These are phyloP conservation scores for Chaetops frenatus DNA, from an alignment of 2,113 vertebrate genomes.

Conservation along the genomic window DNA sequence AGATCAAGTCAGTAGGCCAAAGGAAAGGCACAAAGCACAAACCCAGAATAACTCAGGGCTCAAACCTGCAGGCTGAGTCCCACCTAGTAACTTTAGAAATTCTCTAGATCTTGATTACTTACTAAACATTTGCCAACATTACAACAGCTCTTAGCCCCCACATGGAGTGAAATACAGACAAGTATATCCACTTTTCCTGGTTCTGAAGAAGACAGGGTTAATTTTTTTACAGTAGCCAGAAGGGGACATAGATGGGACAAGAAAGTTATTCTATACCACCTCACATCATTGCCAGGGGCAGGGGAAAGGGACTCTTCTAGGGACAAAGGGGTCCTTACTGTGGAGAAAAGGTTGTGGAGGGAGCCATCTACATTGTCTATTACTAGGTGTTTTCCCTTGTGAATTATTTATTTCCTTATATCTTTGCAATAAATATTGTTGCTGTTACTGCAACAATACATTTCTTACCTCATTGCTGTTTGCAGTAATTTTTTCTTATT, in stretches of 20 bases:
- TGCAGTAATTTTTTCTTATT: not conserved
- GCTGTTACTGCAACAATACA: not conserved
- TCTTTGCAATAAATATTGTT: not conserved
- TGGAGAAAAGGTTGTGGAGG: not conserved
- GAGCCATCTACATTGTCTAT: not conserved
- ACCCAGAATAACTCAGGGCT: not conserved
- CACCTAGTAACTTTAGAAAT: not conserved
- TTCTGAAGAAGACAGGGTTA: not conserved
- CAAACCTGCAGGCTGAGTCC: not conserved
- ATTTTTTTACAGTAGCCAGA: not conserved
- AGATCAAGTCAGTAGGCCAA: not conserved
- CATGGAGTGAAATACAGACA: not conserved
- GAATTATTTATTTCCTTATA: not conserved
- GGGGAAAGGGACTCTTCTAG: not conserved
- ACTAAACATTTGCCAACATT: not conserved
- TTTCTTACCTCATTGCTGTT: not conserved
- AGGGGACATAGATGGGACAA: not conserved
- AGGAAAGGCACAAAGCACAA: not conserved
- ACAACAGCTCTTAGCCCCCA: not conserved
- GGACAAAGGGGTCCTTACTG: not conserved
- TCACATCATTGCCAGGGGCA: not conserved
- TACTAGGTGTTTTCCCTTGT: not conserved
- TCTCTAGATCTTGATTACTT: not conserved
- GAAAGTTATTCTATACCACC: not conserved
- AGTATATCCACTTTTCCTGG: not conserved